Percentiles rank a stretch among this genome's conserved stretches.
Evolutionary conservation across 2,113 vertebrate genomes (phyloP).

Genomic region (Cathartes aura): DNA sequence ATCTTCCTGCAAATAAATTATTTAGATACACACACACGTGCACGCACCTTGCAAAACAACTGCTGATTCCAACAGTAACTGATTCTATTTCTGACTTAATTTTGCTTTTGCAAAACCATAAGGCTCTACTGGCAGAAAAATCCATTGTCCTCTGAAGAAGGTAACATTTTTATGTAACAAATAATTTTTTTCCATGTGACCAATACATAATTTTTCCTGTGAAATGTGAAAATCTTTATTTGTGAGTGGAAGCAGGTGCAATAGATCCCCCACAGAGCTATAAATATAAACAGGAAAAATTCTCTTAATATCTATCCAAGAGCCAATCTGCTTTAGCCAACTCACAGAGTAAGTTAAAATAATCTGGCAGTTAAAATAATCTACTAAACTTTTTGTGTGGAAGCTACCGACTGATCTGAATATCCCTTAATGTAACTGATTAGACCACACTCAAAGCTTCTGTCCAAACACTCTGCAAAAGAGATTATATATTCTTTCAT

Average conservation of each 20-base stretch:
- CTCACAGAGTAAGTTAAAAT: neutral
- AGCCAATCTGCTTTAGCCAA: neutral
- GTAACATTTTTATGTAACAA: neutral
- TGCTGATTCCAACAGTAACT: neutral
- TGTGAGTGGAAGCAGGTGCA: neutral
- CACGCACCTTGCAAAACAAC: neutral
- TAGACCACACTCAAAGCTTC: neutral
- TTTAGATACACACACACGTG: neutral
- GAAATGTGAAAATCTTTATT: neutral
- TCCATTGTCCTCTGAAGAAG: neutral
- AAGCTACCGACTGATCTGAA: neutral
- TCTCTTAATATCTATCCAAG: neutral
- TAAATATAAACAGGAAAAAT: neutral
- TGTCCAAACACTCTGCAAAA: neutral
- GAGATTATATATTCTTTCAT: neutral
- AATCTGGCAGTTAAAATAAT: neutral
- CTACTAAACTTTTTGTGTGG: neutral
- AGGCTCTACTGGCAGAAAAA: neutral
- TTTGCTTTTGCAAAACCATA: neutral
- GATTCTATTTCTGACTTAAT: neutral
- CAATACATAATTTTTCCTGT: neutral
- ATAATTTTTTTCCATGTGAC: neutral
- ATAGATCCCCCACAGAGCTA: neutral
- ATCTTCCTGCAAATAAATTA: neutral
- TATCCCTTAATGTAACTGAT: neutral